Evolutionary conservation across 2,888 invertebrate species (phyloP).

Genomic region (Tribolium freemani): DNA sequence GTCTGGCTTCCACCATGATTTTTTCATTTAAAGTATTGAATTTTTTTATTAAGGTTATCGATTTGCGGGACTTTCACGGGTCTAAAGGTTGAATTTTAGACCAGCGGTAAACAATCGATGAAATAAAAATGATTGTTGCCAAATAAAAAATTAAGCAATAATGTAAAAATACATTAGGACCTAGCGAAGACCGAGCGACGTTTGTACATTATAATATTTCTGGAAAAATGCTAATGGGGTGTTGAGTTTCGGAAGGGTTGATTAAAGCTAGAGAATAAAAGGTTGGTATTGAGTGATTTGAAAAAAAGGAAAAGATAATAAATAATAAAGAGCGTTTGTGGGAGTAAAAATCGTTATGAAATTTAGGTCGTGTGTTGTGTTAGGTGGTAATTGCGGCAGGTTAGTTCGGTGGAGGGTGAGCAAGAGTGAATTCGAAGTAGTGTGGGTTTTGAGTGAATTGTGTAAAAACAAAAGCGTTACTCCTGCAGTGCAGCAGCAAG

Average conservation of each 20-base stretch:
- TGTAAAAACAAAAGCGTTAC: slow-evolving; percentile 31
- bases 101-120: slow-evolving; percentile 1
- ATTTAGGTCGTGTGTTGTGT: slow-evolving; percentile 10
- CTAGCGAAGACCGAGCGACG: background rate
- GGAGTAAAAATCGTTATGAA: slow-evolving; percentile 29
- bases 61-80: background rate
- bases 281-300: background rate
- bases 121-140: slow-evolving; percentile 13
- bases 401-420: slow-evolving; percentile 12
- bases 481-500: slow-evolving; percentile 44
- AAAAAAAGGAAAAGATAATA: slow-evolving; percentile 1
- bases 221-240: background rate
- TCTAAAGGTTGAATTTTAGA: background rate
- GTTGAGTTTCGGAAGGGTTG: background rate
- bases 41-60: slow-evolving; percentile 4
- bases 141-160: slow-evolving; percentile 12
- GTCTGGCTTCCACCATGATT: background rate
- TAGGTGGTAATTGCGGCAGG: slow-evolving; percentile 24
- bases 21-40: background rate
- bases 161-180: background rate
- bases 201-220: background rate
- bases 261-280: background rate
- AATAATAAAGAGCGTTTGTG: slow-evolving; percentile 9
- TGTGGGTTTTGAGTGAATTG: slow-evolving; percentile 1
- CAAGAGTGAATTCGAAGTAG: slow-evolving; percentile 1